phyloP scores from a whole-genome alignment of 2,113 vertebrate genomes.

The Xiphias gladius region DNA sequence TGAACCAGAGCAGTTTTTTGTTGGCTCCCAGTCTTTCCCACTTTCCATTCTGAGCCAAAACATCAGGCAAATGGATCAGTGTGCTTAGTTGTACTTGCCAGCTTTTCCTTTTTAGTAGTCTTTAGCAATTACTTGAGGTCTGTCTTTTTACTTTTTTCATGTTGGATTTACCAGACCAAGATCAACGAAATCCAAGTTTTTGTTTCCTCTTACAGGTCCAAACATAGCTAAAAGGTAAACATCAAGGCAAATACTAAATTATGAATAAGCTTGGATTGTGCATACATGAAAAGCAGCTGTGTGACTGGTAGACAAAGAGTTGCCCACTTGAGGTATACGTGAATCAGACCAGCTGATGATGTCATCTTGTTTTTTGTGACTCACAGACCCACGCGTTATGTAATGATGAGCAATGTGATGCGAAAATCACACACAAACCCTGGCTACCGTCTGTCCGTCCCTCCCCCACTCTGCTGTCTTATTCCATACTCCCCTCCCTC shows the following conservation, averaged over 20 bases:
- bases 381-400: constrained; percentile 76
- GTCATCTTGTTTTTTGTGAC: constrained; percentile 74
- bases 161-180: constrained; percentile 11
- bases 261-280: not conserved
- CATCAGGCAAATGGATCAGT: constrained; percentile 65
- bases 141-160: constrained; percentile 7
- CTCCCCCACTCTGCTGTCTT: constrained; percentile 33
- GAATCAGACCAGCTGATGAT: constrained; percentile 65
- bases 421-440: constrained; percentile 59
- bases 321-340: constrained; percentile 53
- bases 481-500: constrained; percentile 15
- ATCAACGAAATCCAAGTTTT: not conserved
- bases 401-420: constrained; percentile 77
- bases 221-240: not conserved
- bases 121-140: constrained; percentile 32
- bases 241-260: not conserved
- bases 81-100: constrained; percentile 19
- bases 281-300: not conserved
- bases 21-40: constrained; percentile 40
- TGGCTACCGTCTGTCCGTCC: constrained; percentile 48
- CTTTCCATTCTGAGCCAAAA: constrained; percentile 57
- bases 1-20: constrained; percentile 45
- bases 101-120: constrained; percentile 23
- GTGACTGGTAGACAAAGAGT: constrained; percentile 34
- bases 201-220: not conserved